Evolutionary conservation across 2,888 invertebrate genomes (phyloP), one percentile per base, ranked within the genome.

Genomic region (Mesorhabditis belari): DNA sequence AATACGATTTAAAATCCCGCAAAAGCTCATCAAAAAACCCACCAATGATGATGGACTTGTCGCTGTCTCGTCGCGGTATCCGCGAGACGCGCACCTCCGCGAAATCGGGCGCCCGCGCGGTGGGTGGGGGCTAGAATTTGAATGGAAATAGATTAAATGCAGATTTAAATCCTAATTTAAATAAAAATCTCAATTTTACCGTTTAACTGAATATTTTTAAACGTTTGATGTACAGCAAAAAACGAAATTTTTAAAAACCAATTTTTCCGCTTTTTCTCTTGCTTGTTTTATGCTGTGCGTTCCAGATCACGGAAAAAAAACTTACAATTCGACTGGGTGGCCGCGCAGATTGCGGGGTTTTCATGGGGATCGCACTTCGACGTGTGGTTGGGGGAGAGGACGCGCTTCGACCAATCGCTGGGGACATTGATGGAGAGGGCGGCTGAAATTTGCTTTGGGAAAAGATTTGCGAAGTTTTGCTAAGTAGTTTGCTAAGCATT

Each of bases 31-130:
- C 44, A 35, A 35, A 35, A 35, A 2, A 1, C 44, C 1, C n/a
- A 35, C 44, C 44, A n/a, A 35, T 35, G n/a, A 35, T 35, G 1
- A 35, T 35, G 6, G 73, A 70, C 60, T 72, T 73, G 25, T 67
- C 65, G 49, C 69, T 68, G 49, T 71, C 73, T n/a, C 61, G 28
- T 52, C 70, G 71, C 25, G 73, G 73, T 44, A 73, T 73, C 5
- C 73, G 56, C 6, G 73, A 73, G 19, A 71, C 67, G 12, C 70
- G 21, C 0, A 71, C 69, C 26, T 73, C 73, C 3, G 71, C 67
- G 44, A 73, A 68, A 53, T 73, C 69, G 21, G 71, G 73, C 23
- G 63, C 69, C 24, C 63, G 63, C 28, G 61, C 54, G 24, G 60
- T 55, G 9, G 66, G 59, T 19, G 58, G 58, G 24, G 55, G 59